A percentile compares a stretch with the other conserved stretches of the same genome.
These are phyloP conservation scores for Aphelocoma californica DNA, from an alignment of 2,797 vertebrate genomes.

Conservation along the genomic window DNA sequence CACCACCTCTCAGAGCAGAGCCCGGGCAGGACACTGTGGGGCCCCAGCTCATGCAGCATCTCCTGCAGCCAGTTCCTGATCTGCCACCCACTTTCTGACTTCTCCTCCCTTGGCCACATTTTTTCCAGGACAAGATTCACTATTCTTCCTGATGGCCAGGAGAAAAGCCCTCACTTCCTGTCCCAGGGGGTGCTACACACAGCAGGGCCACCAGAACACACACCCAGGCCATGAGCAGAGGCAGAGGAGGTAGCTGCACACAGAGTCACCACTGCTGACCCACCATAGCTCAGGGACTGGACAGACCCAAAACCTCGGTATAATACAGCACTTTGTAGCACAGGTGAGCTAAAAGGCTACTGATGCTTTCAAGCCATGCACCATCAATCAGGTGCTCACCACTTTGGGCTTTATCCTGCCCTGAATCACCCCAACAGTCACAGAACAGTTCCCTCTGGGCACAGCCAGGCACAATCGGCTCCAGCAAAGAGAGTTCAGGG, in stretches of 20 bases:
- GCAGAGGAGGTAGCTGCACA: neutral
- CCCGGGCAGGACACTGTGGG: rapidly evolving
- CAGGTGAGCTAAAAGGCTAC: neutral
- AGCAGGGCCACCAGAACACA: neutral
- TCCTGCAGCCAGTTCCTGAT: neutral
- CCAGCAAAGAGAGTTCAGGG: neutral
- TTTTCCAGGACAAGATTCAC: neutral
- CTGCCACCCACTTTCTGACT: neutral
- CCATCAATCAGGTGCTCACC: neutral
- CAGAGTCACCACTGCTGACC: neutral
- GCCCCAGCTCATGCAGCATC: neutral
- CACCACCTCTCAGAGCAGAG: neutral
- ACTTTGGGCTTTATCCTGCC: neutral
- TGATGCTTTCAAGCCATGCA: neutral
- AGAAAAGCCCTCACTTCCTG: rapidly evolving
- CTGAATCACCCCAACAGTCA: neutral
- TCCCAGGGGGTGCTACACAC: neutral
- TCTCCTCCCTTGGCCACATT: neutral
- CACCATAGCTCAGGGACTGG: neutral
- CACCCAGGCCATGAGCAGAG: neutral
- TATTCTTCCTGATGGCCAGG: rapidly evolving
- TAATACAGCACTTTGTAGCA: neutral
- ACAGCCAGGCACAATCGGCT: neutral
- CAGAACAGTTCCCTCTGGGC: neutral
- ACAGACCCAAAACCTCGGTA: neutral